Evolutionary conservation across 2,888 invertebrate species (phyloP), one percentile per base, ranked within the genome.

Genomic region (Minunthozetes semirufus): DNA sequence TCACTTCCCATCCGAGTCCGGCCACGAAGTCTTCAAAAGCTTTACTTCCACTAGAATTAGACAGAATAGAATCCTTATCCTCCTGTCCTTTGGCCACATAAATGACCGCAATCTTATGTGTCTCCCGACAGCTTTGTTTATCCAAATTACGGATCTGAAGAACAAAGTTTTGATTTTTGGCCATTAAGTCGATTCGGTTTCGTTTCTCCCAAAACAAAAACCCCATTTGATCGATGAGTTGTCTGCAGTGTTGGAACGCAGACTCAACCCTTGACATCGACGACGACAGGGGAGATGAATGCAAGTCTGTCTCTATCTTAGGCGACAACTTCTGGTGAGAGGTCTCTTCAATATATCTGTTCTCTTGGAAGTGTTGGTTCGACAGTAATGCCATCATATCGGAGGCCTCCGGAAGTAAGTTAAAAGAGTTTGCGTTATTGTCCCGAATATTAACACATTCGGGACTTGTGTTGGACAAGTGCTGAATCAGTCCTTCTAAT

Each of bases 51-150:
- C 90, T 90, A 50, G 90, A 88, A 83, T 99, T 99, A 13, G 90
- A 90, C 19, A 92, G 84, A 80, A 99, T 97, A 59, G 95, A 93
- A 82, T 90, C 91, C 81, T 98, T 94, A 80, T 95, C 94, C 83
- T 98, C 97, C 82, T 99, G 99, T 0, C 97, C 97, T 68, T 90
- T 90, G n/a, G 91, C 94, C 22, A 99, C 97, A 84, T 96, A 99
- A 80, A 99, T 94, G 70, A 99, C 94, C 22, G 98, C 99, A 80
- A 96, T 90, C 85, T 97, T 96, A 66, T 80, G 80, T n/a, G 79
- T 84, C 77, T 84, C 84, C 63, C 84, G 82, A 77, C 83, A 79
- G 27, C 77, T 85, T 89, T 95, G 95, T 76, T 89, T 88, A 82
- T 99, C 99, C 61, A 99, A 86, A 84, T 99, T 95, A 77, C 94